phyloP scores from a whole-genome alignment of 2,888 invertebrate genomes.

The Caenorhabditis zanzibari region DNA sequence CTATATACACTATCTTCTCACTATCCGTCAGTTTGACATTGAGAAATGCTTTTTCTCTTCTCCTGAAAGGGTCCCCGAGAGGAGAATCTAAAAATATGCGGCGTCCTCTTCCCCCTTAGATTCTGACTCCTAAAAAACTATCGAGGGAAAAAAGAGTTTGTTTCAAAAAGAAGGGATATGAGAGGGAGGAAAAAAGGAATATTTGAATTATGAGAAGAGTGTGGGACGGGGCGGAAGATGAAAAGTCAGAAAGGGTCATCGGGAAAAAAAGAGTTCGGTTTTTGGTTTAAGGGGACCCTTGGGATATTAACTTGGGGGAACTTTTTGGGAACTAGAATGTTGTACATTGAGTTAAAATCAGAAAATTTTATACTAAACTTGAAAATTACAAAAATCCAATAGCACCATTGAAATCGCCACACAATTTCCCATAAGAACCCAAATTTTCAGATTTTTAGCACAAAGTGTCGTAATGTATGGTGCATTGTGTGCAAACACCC shows the following conservation, averaged over 20 bases:
- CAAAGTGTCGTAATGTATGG: background rate
- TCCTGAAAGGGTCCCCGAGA: background rate
- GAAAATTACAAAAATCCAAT: too few relatives aligned
- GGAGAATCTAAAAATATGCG: conserved; percentile 31
- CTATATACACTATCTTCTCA: conserved; percentile 11
- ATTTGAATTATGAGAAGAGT: conserved; percentile 45
- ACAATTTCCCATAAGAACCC: background rate
- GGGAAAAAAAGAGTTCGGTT: conserved; percentile 8
- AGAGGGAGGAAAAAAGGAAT: conserved; percentile 6
- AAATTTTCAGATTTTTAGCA: background rate
- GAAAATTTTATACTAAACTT: too few relatives aligned
- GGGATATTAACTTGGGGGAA: background rate
- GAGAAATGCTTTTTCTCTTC: conserved; percentile 19
- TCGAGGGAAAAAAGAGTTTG: conserved; percentile 31
- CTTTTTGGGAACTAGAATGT: background rate
- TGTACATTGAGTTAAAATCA: too few relatives aligned
- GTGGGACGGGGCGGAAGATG: conserved; percentile 15
- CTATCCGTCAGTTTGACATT: conserved; percentile 38
- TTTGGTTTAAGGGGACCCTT: background rate
- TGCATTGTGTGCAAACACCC: background rate
- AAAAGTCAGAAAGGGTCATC: conserved; percentile 17
- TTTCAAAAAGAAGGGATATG: conserved; percentile 29
- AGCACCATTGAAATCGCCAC: background rate
- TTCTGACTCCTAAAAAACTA: background rate
- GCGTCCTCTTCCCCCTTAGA: background rate